Evolutionary conservation across 2,888 invertebrate species (phyloP).

Genomic region (Stenodema calcarata): DNA sequence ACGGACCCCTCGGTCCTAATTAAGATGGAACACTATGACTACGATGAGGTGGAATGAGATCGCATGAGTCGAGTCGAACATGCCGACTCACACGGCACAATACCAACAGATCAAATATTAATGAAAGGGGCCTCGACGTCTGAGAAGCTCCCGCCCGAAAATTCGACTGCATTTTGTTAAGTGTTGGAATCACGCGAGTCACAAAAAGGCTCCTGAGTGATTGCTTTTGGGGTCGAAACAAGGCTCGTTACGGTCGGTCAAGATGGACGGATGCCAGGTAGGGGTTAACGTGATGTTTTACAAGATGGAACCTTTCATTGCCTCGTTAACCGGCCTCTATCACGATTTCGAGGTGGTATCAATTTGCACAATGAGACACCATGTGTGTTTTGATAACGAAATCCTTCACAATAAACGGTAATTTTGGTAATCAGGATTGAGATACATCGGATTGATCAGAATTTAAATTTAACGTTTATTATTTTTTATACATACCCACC

Average conservation of each 20-base stretch:
- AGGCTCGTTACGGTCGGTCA: neutral
- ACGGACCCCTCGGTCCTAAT: neutral
- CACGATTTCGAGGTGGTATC: neutral
- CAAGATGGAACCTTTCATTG: neutral
- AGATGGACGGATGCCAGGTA: neutral
- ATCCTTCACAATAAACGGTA: too few species aligned
- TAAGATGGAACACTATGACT: neutral
- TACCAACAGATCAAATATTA: conserved; percentile 14
- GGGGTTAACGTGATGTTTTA: neutral
- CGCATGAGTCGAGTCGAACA: neutral
- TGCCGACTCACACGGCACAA: neutral
- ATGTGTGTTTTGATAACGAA: too few species aligned
- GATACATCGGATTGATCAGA: too few species aligned
- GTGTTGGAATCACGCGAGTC: neutral
- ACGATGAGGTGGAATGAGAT: neutral
- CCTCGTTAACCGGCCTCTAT: neutral
- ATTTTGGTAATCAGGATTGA: too few species aligned
- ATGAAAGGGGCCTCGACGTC: neutral
- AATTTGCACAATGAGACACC: too few species aligned
- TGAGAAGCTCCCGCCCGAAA: neutral
- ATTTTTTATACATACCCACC: too few species aligned
- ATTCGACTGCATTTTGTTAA: neutral
- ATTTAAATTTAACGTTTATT: too few species aligned
- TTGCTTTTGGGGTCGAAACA: neutral
- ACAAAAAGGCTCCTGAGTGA: neutral